Conservation (phyloP, 2,888 invertebrate species). For the Gisinianus flammeolus region DNA sequence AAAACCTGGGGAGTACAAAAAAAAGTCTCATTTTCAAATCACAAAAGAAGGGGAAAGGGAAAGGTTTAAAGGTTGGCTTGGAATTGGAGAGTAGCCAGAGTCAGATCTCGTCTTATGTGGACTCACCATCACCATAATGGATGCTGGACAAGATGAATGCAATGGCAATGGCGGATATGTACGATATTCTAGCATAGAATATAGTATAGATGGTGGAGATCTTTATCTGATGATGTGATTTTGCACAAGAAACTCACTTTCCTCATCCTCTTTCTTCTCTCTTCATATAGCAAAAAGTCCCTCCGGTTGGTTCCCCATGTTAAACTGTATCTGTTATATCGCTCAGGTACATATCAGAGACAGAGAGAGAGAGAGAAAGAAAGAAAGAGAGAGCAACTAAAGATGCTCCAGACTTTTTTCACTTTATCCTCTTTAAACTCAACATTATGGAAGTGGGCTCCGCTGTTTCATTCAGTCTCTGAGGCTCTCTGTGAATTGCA, state of each 20-base stretch:
- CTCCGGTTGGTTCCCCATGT: no score
- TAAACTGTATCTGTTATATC: no score
- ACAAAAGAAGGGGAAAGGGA: background rate
- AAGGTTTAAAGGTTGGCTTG: background rate
- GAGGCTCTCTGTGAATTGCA: no score
- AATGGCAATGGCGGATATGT: background rate
- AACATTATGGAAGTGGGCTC: no score
- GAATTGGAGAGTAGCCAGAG: constrained; percentile 1
- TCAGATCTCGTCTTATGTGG: background rate
- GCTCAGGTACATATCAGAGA: no score
- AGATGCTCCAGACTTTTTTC: no score
- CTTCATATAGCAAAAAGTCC: no score
- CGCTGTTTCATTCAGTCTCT: no score
- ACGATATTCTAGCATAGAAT: background rate
- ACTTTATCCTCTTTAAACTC: no score
- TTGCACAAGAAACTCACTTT: background rate
- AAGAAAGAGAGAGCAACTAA: no score
- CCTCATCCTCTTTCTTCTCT: background rate
- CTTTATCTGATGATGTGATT: background rate
- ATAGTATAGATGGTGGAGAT: background rate
- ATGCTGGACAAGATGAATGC: background rate
- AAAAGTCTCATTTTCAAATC: background rate
- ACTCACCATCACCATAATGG: background rate
- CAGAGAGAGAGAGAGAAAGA: no score
- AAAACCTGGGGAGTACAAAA: background rate